A percentile compares a stretch with the other conserved stretches of the same genome.
Conservation (phyloP, 1,140 invertebrate genomes). For the Lutraria rhynchaena region DNA sequence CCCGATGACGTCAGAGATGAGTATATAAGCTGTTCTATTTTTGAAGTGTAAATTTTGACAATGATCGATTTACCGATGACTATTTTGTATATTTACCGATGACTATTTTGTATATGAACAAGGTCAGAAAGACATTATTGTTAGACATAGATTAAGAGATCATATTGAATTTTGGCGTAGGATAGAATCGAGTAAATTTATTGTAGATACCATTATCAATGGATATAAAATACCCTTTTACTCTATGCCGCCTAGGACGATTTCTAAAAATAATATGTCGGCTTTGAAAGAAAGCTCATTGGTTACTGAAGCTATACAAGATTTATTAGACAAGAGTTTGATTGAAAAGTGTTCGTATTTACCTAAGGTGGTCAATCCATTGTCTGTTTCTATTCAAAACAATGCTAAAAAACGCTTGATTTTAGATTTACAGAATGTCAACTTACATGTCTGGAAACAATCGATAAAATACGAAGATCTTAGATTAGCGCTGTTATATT, state of each 20-base stretch:
- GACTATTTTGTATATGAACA: constrained; percentile 42
- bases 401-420: constrained; percentile 53
- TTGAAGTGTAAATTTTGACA: too few species aligned
- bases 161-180: constrained; percentile 17
- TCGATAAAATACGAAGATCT: constrained; percentile 51
- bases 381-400: constrained; percentile 55
- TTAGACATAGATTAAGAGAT: constrained; percentile 27
- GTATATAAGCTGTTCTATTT: too few species aligned
- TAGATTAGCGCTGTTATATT: constrained; percentile 12
- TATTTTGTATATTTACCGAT: constrained; percentile 27
- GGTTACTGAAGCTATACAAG: too few species aligned
- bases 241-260: too few species aligned
- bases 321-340: constrained; percentile 36
- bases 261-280: too few species aligned
- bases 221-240: constrained; percentile 46
- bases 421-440: constrained; percentile 57
- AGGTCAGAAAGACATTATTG: constrained; percentile 42
- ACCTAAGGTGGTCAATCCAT: constrained; percentile 38
- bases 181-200: constrained; percentile 22
- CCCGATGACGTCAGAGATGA: constrained; percentile 15
- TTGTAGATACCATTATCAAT: constrained; percentile 41
- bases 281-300: too few species aligned
- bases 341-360: neutral
- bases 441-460: constrained; percentile 51
- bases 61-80: too few species aligned